A percentile compares a stretch with the other conserved stretches of the same genome.
Evolutionary conservation across 1,140 invertebrate genomes (phyloP).

Genomic region (Diuraphis noxia): DNA sequence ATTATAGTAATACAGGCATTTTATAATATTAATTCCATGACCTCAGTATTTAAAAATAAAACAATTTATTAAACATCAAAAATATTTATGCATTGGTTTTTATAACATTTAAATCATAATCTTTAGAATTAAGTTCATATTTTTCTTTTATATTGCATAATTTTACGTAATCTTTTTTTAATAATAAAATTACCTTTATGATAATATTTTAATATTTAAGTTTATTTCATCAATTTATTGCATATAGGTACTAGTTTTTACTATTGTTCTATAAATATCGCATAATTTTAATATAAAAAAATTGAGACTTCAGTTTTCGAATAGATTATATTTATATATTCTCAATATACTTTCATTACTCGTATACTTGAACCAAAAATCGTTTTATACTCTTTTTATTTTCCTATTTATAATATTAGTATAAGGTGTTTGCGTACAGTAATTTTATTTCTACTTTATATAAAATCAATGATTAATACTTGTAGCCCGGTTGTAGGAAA

Average conservation of each 20-base stretch:
- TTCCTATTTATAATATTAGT: neutral
- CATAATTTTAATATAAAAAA: neutral
- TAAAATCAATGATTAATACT: neutral
- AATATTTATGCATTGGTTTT: slow-evolving; percentile 10
- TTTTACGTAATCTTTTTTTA: neutral
- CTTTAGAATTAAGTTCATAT: neutral
- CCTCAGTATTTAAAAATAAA: neutral
- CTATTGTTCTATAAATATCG: neutral
- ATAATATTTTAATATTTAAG: neutral
- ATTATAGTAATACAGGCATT: neutral
- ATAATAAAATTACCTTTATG: neutral
- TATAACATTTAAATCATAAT: neutral
- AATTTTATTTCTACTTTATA: neutral
- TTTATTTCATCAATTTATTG: neutral
- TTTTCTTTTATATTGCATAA: neutral
- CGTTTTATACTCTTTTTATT: neutral
- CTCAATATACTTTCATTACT: slow-evolving; percentile 1
- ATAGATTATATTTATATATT: neutral
- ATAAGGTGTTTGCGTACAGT: neutral
- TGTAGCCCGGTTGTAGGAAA: too few relatives aligned
- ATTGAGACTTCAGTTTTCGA: neutral
- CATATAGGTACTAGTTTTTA: neutral
- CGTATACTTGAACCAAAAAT: neutral
- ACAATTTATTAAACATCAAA: neutral
- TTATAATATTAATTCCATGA: neutral